phyloP scores from a whole-genome alignment of 2,888 invertebrate genomes.

The Monochamus alternatus region DNA sequence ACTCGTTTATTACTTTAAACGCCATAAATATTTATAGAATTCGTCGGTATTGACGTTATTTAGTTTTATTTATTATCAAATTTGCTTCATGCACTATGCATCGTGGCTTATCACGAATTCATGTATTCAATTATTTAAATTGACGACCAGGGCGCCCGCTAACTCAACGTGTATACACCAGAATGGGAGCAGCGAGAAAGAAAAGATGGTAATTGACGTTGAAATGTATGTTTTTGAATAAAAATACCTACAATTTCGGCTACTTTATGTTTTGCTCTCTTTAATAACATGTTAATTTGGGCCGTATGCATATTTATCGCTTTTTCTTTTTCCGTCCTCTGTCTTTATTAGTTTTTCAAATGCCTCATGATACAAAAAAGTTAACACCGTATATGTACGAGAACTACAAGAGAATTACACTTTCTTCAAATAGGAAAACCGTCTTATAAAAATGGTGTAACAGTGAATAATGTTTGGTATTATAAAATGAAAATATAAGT shows the following conservation, averaged over 20 bases:
- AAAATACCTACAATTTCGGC: constrained; percentile 60
- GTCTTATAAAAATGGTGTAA: no score
- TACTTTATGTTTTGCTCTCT: constrained; percentile 57
- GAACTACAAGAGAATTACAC: no score
- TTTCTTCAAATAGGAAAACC: no score
- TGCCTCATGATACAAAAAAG: neutral
- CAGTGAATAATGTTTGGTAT: no score
- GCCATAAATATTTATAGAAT: constrained; percentile 69
- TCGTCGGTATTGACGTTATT: constrained; percentile 68
- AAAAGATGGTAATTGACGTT: constrained; percentile 67
- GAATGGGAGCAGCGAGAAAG: constrained; percentile 57
- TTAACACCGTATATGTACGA: no score
- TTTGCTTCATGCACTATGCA: constrained; percentile 71
- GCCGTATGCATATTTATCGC: constrained; percentile 54
- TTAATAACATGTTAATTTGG: constrained; percentile 58
- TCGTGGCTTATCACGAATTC: constrained; percentile 71
- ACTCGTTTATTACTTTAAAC: constrained; percentile 66
- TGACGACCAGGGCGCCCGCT: constrained; percentile 64
- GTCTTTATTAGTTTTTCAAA: constrained; percentile 30
- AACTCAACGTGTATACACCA: constrained; percentile 49
- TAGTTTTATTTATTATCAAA: constrained; percentile 72
- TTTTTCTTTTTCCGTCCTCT: constrained; percentile 20
- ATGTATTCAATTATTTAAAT: constrained; percentile 72
- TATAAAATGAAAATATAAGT: no score
- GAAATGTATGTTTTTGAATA: constrained; percentile 61